Evolutionary conservation across 2,888 invertebrate species (phyloP), one percentile per base, ranked within the genome.

Genomic region (Diploptera punctata): DNA sequence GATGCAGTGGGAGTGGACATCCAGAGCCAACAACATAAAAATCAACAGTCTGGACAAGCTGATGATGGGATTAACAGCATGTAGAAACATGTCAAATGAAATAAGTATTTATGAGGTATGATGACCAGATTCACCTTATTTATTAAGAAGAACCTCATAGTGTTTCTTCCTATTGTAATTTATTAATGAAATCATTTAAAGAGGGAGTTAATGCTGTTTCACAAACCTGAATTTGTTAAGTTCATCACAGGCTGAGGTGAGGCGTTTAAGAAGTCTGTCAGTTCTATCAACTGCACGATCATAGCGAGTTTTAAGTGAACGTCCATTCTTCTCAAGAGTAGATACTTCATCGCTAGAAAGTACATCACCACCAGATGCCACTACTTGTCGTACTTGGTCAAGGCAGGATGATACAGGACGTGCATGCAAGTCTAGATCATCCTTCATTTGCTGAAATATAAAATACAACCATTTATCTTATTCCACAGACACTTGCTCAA

Each of bases 301-400:
- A 77, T 91, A 94, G 47, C 95, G 89, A 38, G 90, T 90, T 78
- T 94, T 93, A 76, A 97, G 84, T 75, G 92, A 92, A 47, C 94
- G 90, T 16, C 94, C 94, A 77, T 93, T 93, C 78, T 94, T 93
- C 84, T 97, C 96, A 76, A 97, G 84, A 26, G 92, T 91, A 38
- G 93, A 90, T 43, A 97, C 91, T 87, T 97, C 97, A 77, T 97
- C 97, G 76, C 94, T 92, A 3, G 96, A 95, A 5, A 98, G 86
- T n/a, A 95, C 93, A 78, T 97, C 97, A 38, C 94, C 92, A 0
- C 95, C 96, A 21, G 95, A 95, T 1, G 95, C 87, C 3, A 96
- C 93, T 61, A 97, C 89, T 80, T 96, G 95, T 71, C 95, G 91
- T 10, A 95, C 93, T 86, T 96, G 95, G 80, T 97, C 96, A 68